Evolutionary conservation across 1,140 invertebrate species (phyloP).

Genomic region (Bombus turneri): DNA sequence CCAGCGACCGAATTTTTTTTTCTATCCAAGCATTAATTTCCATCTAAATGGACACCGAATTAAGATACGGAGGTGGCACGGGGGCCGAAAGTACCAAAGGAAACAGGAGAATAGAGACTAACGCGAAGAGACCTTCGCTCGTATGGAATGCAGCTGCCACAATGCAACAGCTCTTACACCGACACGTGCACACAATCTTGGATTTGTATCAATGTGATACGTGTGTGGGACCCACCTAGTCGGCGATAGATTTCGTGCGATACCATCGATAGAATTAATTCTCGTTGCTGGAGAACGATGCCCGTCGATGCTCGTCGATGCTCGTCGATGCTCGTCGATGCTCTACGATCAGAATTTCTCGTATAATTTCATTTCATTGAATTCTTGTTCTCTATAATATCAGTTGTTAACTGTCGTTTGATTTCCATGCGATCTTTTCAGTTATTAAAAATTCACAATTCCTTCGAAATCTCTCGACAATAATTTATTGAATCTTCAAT

Average conservation of each 20-base stretch:
- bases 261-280: conserved; percentile 31
- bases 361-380: background rate
- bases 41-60: conserved; percentile 50
- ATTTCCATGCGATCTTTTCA: background rate
- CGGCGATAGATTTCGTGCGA: conserved; percentile 18
- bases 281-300: background rate
- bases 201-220: conserved; percentile 56
- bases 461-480: background rate
- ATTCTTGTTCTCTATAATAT: background rate
- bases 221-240: conserved; percentile 10
- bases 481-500: background rate
- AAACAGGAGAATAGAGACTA: conserved; percentile 22
- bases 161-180: conserved; percentile 62
- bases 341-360: background rate
- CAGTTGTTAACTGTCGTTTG: background rate
- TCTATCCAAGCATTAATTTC: conserved; percentile 29
- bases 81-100: conserved; percentile 10
- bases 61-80: conserved; percentile 50
- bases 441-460: background rate
- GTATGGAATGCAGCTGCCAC: conserved; percentile 68
- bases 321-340: too few relatives aligned
- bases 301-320: too few relatives aligned
- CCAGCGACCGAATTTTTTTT: background rate
- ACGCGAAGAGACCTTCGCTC: conserved; percentile 43
- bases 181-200: conserved; percentile 30